phyloP scores from a whole-genome alignment of 2,888 invertebrate species.

The Rhabditoides inermis region DNA sequence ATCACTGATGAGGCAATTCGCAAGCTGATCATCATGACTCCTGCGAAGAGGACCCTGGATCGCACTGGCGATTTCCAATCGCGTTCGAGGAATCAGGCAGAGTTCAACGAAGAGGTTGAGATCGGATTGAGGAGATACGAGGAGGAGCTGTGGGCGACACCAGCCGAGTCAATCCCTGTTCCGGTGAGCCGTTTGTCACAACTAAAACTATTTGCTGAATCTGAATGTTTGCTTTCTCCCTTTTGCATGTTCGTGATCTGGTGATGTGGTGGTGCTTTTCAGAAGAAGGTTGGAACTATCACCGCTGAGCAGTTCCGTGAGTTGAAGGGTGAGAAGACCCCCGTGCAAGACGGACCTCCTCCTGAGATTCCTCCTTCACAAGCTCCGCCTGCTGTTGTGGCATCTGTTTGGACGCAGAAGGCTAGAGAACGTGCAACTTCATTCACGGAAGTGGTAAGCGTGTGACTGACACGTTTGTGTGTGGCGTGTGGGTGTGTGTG shows the following conservation, averaged over 20 bases:
- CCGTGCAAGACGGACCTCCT: conserved; percentile 12
- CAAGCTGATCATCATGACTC: conserved; percentile 80
- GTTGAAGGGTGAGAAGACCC: conserved; percentile 18
- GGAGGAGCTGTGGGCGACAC: conserved; percentile 73
- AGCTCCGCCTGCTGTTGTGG: conserved; percentile 16
- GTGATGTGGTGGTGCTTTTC: conserved; percentile 12
- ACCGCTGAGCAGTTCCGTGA: conserved; percentile 31
- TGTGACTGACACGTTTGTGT: no score
- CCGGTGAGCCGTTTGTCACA: not conserved
- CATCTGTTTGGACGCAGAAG: conserved; percentile 48
- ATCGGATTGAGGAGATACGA: conserved; percentile 93
- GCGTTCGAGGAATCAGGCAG: conserved; percentile 85
- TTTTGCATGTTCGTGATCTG: conserved; percentile 5
- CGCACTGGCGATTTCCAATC: conserved; percentile 69
- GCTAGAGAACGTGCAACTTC: conserved; percentile 49
- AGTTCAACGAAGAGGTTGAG: conserved; percentile 85
- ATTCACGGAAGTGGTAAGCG: no score
- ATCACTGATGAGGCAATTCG: conserved; percentile 48
- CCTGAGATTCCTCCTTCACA: conserved; percentile 22
- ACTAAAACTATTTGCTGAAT: not conserved
- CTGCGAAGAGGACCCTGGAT: conserved; percentile 65
- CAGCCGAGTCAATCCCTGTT: conserved; percentile 22
- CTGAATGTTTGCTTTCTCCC: conserved; percentile 3
- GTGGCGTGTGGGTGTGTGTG: not conserved
- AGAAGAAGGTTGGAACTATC: conserved; percentile 38